phyloP scores from a whole-genome alignment of 2,797 vertebrate species.

The Darevskia nairensis region DNA sequence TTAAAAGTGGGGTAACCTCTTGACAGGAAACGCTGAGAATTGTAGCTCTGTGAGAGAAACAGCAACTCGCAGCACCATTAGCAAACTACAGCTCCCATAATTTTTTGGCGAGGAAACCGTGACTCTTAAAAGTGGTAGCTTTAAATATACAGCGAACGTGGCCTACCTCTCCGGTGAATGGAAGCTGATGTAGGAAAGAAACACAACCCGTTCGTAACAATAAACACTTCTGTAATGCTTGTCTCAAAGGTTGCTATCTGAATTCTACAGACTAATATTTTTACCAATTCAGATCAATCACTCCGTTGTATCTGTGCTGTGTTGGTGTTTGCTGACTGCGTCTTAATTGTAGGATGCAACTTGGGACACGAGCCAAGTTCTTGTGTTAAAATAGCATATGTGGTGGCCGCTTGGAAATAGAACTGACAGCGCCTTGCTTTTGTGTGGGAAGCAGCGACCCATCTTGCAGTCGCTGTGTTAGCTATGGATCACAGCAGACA shows the following conservation, averaged over 20 bases:
- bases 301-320: background rate
- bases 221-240: background rate
- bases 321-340: background rate
- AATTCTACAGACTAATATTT: background rate
- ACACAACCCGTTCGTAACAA: background rate
- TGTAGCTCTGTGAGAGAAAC: too few relatives aligned
- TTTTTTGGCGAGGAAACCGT: too few relatives aligned
- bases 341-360: background rate
- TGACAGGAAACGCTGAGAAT: too few relatives aligned
- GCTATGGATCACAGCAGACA: background rate
- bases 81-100: too few relatives aligned
- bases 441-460: background rate
- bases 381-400: background rate
- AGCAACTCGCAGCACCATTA: too few relatives aligned
- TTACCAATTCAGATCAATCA: background rate
- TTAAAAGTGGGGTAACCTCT: too few relatives aligned
- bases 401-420: background rate
- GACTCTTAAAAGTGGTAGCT: too few relatives aligned
- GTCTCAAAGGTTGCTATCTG: background rate
- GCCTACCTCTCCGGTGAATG: background rate
- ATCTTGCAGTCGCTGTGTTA: background rate
- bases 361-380: background rate
- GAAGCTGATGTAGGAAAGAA: background rate
- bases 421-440: background rate
- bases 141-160: background rate